Conservation (phyloP, 1,140 invertebrate genomes). For the Mycetomoellerius zeteki region DNA sequence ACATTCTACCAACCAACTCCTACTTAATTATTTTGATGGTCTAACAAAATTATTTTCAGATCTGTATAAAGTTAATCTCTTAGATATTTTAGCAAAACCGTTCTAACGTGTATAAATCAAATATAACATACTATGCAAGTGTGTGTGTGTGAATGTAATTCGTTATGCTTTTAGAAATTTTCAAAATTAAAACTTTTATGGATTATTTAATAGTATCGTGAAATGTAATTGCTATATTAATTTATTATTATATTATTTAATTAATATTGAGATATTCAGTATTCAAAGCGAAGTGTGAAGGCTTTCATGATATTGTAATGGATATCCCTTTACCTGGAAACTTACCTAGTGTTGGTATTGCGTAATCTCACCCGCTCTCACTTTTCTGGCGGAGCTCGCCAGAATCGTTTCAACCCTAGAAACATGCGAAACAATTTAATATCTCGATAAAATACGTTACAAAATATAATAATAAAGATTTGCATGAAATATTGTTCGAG, state of each 20-base stretch:
- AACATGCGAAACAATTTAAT: neutral
- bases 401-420: slow-evolving; percentile 16
- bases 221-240: neutral
- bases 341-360: neutral
- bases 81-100: no score
- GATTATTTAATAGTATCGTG: neutral
- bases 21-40: no score
- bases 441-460: neutral
- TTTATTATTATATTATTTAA: slow-evolving; percentile 11
- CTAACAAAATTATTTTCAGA: no score
- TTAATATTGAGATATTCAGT: neutral
- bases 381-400: neutral
- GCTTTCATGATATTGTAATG: neutral
- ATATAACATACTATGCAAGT: no score
- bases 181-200: neutral
- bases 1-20: no score
- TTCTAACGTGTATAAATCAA: no score
- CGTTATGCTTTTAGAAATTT: neutral
- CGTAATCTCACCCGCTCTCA: slow-evolving; percentile 15
- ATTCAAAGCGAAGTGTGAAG: neutral
- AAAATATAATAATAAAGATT: neutral
- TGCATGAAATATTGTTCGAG: neutral
- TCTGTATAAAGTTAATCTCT: no score
- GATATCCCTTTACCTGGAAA: slow-evolving; percentile 22
- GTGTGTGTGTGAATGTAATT: neutral